These are phyloP conservation scores for Lepus europaeus DNA, from an alignment of 2,113 vertebrate genomes.

Conservation along the genomic window DNA sequence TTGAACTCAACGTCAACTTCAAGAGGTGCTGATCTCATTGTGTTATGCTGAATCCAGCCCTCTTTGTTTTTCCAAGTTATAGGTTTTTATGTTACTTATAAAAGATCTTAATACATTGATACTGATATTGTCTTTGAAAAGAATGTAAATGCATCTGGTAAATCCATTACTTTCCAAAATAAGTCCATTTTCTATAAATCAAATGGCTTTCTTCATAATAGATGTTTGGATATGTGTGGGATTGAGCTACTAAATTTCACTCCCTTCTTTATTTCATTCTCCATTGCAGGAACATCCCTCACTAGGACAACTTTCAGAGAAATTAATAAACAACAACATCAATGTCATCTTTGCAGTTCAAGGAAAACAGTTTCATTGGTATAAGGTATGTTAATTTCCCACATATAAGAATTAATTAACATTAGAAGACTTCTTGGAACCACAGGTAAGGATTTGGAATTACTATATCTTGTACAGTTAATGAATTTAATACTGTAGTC, in stretches of 20 bases:
- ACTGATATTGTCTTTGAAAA: neutral
- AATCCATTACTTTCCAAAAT: conserved; percentile 21
- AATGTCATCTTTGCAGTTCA: conserved; percentile 97
- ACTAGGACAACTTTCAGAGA: conserved; percentile 95
- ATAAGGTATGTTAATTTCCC: conserved; percentile 93
- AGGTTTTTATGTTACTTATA: neutral
- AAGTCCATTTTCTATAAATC: neutral
- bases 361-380: conserved; percentile 96
- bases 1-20: neutral
- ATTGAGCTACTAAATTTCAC: conserved; percentile 62
- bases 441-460: neutral
- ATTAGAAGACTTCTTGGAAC: neutral
- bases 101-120: neutral
- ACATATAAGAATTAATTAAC: conserved; percentile 54
- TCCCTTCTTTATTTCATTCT: conserved; percentile 68
- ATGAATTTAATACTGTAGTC: conserved; percentile 14
- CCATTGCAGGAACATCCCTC: conserved; percentile 95
- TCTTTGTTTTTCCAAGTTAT: conserved; percentile 20
- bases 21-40: neutral
- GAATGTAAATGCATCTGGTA: neutral
- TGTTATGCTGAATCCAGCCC: neutral
- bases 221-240: neutral
- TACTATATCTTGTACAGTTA: neutral
- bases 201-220: neutral
- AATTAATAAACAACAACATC: conserved; percentile 95